These are phyloP conservation scores for Actinia equina DNA, from an alignment of 64 coral and sea anemone species.

Conservation along the genomic window DNA sequence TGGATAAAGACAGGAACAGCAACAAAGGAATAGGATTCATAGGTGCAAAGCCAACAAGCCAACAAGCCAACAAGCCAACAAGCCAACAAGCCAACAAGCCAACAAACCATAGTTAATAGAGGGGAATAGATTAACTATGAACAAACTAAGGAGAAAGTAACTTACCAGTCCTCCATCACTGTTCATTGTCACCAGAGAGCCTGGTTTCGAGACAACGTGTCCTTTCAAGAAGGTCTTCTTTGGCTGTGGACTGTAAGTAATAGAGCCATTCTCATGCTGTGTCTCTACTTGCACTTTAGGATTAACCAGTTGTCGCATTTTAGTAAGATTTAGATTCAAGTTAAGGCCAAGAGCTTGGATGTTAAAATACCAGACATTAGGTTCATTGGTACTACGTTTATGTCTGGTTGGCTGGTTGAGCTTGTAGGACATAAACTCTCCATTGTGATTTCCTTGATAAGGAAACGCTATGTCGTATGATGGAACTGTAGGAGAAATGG, in stretches of 20 bases:
- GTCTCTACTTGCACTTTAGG: conserved; percentile 45
- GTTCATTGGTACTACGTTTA: conserved; percentile 15
- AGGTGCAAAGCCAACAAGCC: not conserved
- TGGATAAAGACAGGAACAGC: not conserved
- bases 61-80: not conserved
- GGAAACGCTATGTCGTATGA: conserved; percentile 47
- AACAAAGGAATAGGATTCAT: not conserved
- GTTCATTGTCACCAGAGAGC: conserved; percentile 36
- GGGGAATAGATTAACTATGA: too few species aligned
- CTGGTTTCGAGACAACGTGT: conserved; percentile 49
- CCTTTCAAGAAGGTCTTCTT: conserved; percentile 24
- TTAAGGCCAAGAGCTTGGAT: conserved; percentile 53
- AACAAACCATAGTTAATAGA: too few species aligned
- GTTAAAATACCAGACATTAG: conserved; percentile 28
- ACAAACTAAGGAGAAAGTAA: not conserved
- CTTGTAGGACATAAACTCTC: conserved; percentile 45
- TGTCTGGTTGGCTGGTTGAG: conserved; percentile 33
- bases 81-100: too few species aligned
- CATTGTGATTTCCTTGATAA: conserved; percentile 42
- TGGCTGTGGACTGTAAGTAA: conserved; percentile 2
- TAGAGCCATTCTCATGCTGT: conserved; percentile 31
- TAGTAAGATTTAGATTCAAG: conserved; percentile 41
- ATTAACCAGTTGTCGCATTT: not conserved
- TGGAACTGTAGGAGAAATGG: conserved; percentile 23
- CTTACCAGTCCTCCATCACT: conserved; percentile 47